Evolutionary conservation across 2,888 invertebrate genomes (phyloP), one percentile per base, ranked within the genome.

Genomic region (Bibio marci): DNA sequence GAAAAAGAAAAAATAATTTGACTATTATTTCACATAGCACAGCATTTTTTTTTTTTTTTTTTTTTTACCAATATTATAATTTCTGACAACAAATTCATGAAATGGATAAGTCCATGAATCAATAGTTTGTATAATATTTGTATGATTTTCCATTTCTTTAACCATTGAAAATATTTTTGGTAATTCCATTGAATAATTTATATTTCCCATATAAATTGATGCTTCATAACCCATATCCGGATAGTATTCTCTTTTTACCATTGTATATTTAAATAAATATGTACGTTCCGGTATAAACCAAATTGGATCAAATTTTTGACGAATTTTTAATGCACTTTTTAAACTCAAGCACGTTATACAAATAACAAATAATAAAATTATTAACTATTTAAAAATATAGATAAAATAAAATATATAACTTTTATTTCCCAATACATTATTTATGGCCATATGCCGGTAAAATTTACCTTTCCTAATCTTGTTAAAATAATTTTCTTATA

Each of bases 221-320:
- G 70, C 80, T 41, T 68, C 65, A 48, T 70, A 63, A 0, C 69
- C 49, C 41, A 17, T 25, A 25, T 70, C 64, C 1, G 83, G 80
- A 56, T 74, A 86, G 50, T 70, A 72, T 41, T 60, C 45, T 37
- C 68, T 66, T 38, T 70, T 63, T n/a, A 64, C 59, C 31, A 61
- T 51, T 4, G 75, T 50, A 55, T 69, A 85, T 39, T 73, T 58
- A 47, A 67, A 69, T 38, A 77, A 69, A 53, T 81, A 76, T 1
- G 78, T 73, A 37, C 67, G 67, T 38, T 72, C 67, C 1, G 85
- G 83, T 41, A 85, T 66, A 52, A 85, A 83, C 83, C 83, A 83
- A 39, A 66, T 67, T 0, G 78, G 77, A 56, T 85, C 81, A 57
- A 83, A 85, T 54, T 76, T 73, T 56, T 83, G 82, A 53, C 80